Evolutionary conservation across 2,888 invertebrate species (phyloP).

Genomic region (Drosophila recens): DNA sequence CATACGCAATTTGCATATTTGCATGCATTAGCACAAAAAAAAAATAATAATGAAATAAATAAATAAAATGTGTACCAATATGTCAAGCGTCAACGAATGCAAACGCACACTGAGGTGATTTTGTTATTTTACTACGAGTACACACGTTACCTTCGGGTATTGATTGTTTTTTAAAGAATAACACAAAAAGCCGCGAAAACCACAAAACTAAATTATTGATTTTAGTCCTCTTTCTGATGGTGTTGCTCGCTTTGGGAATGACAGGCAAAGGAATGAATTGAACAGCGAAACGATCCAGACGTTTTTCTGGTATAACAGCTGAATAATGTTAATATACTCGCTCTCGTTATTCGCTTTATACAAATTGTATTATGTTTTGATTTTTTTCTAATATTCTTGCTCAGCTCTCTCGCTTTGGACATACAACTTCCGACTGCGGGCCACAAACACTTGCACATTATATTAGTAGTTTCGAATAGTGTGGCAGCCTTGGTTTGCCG

Average conservation of each 20-base stretch:
- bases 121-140: slow-evolving; percentile 55
- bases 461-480: no score
- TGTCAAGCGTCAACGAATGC: slow-evolving; percentile 77
- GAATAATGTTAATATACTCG: slow-evolving; percentile 48
- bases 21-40: slow-evolving; percentile 16
- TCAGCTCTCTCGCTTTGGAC: slow-evolving; percentile 24
- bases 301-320: slow-evolving; percentile 43
- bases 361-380: slow-evolving; percentile 39
- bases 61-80: slow-evolving; percentile 78
- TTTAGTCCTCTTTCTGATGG: slow-evolving; percentile 53
- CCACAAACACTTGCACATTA: no score
- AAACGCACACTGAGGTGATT: slow-evolving; percentile 74
- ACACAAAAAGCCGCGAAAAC: slow-evolving; percentile 79
- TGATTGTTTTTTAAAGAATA: slow-evolving; percentile 78
- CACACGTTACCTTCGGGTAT: slow-evolving; percentile 79
- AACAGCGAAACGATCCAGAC: slow-evolving; percentile 39
- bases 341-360: slow-evolving; percentile 53
- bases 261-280: slow-evolving; percentile 47
- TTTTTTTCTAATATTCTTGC: slow-evolving; percentile 4
- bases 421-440: slow-evolving; percentile 63
- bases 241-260: slow-evolving; percentile 59
- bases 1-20: slow-evolving; percentile 15
- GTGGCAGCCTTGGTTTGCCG: no score
- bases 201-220: slow-evolving; percentile 78
- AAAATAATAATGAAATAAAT: slow-evolving; percentile 42